A percentile compares a stretch with the other conserved stretches of the same genome.
phyloP scores from a whole-genome alignment of 2,888 invertebrate genomes.

The Teinopalpus imperialis region DNA sequence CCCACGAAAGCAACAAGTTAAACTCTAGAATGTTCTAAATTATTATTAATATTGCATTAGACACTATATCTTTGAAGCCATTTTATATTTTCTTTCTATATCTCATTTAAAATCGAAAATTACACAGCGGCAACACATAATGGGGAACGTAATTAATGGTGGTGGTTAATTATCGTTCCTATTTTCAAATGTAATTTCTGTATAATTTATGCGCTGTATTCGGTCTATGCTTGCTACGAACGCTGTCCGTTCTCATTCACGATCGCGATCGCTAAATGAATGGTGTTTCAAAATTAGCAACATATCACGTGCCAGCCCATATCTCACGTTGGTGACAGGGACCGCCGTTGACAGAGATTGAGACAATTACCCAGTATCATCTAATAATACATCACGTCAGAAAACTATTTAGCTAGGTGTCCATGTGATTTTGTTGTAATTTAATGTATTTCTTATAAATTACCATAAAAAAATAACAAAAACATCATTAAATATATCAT shows the following conservation, averaged over 20 bases:
- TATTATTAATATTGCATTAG: slow-evolving; percentile 35
- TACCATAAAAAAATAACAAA: no score
- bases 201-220: slow-evolving; percentile 54
- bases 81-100: slow-evolving; percentile 33
- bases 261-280: slow-evolving; percentile 68
- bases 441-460: not conserved
- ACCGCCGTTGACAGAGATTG: slow-evolving; percentile 62
- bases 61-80: slow-evolving; percentile 29
- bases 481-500: no score
- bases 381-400: slow-evolving; percentile 63
- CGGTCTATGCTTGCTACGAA: slow-evolving; percentile 48
- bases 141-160: slow-evolving; percentile 33
- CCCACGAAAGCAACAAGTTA: slow-evolving; percentile 33
- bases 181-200: slow-evolving; percentile 60
- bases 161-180: slow-evolving; percentile 51
- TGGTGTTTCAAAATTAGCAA: slow-evolving; percentile 73
- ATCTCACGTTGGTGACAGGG: slow-evolving; percentile 62
- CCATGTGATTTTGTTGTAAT: slow-evolving; percentile 4
- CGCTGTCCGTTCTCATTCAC: slow-evolving; percentile 70
- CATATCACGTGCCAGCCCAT: slow-evolving; percentile 72
- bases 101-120: slow-evolving; percentile 44
- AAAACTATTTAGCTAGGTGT: slow-evolving; percentile 50
- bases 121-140: slow-evolving; percentile 39
- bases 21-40: slow-evolving; percentile 32
- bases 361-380: slow-evolving; percentile 66